These are phyloP conservation scores for Callorhinus ursinus DNA, from an alignment of 2,113 vertebrate genomes.

Conservation along the genomic window DNA sequence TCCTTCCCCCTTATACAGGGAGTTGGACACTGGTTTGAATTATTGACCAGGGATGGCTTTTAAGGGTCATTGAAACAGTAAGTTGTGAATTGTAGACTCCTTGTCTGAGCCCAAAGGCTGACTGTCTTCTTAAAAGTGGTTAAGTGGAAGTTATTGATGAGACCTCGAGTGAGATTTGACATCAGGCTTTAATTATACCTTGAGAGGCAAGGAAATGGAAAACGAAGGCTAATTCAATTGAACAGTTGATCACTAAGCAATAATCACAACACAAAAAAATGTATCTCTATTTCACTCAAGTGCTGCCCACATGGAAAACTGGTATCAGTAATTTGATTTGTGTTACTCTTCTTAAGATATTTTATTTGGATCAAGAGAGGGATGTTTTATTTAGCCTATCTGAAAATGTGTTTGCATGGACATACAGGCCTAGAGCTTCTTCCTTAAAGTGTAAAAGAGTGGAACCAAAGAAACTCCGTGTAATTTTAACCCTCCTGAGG, in stretches of 20 bases:
- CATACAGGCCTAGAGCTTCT: background rate
- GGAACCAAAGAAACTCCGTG: background rate
- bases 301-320: background rate
- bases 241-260: conserved; percentile 66
- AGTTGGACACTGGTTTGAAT: conserved; percentile 52
- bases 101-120: conserved; percentile 22
- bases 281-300: conserved; percentile 59
- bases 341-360: conserved; percentile 38
- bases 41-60: conserved; percentile 69
- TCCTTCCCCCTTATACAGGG: background rate
- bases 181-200: conserved; percentile 78
- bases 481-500: background rate
- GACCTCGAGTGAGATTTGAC: conserved; percentile 59
- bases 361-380: conserved; percentile 25
- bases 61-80: conserved; percentile 49
- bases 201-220: conserved; percentile 77
- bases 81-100: conserved; percentile 62
- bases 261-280: conserved; percentile 74
- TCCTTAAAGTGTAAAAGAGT: conserved; percentile 49
- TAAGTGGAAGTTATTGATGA: conserved; percentile 77
- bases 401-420: conserved; percentile 43
- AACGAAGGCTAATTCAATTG: conserved; percentile 70
- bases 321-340: conserved; percentile 53
- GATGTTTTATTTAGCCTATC: conserved; percentile 37
- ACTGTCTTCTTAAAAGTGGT: conserved; percentile 70